Evolutionary conservation across 2,888 invertebrate genomes (phyloP).

Genomic region (Sympetrum striolatum): DNA sequence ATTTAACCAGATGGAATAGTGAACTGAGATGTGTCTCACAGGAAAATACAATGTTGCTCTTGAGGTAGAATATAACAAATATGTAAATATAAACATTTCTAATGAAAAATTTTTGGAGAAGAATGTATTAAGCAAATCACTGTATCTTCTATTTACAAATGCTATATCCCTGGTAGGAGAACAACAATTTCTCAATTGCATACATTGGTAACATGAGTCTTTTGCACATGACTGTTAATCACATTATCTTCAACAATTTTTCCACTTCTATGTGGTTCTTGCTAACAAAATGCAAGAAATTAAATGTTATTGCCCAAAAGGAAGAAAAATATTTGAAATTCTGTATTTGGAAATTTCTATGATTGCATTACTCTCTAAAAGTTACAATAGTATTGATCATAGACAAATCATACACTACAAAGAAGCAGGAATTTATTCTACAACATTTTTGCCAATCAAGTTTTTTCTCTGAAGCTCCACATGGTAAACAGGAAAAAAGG

Average conservation of each 20-base stretch:
- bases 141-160: not conserved
- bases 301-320: not conserved
- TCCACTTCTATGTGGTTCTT: not conserved
- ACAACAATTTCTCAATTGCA: not conserved
- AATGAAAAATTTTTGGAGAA: not conserved
- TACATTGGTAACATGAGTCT: not conserved
- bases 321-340: not conserved
- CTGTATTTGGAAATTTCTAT: not conserved
- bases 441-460: not conserved
- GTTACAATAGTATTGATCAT: not conserved
- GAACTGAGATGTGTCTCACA: not conserved
- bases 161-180: not conserved
- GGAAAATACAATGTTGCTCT: not conserved
- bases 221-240: not conserved
- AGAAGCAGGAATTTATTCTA: not conserved
- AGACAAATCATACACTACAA: not conserved
- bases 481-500: not conserved
- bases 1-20: not conserved
- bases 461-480: not conserved
- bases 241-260: not conserved
- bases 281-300: not conserved
- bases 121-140: not conserved
- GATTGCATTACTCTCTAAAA: not conserved
- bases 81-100: not conserved
- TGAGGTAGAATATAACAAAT: conserved; percentile 16